A percentile compares a stretch with the other conserved stretches of the same genome.
Conservation (phyloP, 64 coral and sea anemone genomes). For the Montipora sp. region DNA sequence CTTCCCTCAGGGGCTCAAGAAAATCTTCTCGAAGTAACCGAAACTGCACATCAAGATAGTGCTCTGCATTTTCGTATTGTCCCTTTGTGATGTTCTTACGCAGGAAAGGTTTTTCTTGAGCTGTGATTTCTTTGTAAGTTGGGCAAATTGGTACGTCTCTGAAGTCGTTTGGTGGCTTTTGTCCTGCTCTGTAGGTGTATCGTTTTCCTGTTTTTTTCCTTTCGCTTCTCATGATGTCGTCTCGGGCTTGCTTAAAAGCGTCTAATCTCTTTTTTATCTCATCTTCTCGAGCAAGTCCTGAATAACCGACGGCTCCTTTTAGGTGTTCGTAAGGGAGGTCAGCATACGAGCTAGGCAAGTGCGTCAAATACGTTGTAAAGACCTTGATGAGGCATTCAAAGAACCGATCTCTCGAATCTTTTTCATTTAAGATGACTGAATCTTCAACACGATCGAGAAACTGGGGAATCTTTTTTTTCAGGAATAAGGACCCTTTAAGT, state of each 20-base stretch:
- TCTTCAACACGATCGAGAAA: conserved; percentile 23
- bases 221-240: conserved; percentile 62
- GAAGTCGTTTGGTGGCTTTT: conserved; percentile 80
- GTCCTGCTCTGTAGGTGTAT: neutral
- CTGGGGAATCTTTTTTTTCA: conserved; percentile 10
- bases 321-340: conserved; percentile 67
- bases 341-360: conserved; percentile 74
- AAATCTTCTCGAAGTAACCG: conserved; percentile 83
- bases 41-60: conserved; percentile 89
- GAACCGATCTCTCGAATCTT: neutral
- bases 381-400: conserved; percentile 37
- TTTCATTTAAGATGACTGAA: neutral
- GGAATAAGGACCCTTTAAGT: conserved; percentile 24
- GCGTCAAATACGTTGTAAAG: conserved; percentile 59
- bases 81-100: conserved; percentile 72
- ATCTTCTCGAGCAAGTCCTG: conserved; percentile 16
- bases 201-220: conserved; percentile 41
- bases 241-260: conserved; percentile 54
- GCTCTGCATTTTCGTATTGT: conserved; percentile 61
- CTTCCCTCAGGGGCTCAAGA: conserved; percentile 73
- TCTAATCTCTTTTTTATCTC: conserved; percentile 16
- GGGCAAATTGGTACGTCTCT: conserved; percentile 82
- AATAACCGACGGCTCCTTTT: conserved; percentile 30
- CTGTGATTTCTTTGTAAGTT: conserved; percentile 52
- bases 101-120: conserved; percentile 62